These are phyloP conservation scores for Paramormyrops kingsleyae DNA, from an alignment of 2,113 vertebrate genomes.

Conservation along the genomic window DNA sequence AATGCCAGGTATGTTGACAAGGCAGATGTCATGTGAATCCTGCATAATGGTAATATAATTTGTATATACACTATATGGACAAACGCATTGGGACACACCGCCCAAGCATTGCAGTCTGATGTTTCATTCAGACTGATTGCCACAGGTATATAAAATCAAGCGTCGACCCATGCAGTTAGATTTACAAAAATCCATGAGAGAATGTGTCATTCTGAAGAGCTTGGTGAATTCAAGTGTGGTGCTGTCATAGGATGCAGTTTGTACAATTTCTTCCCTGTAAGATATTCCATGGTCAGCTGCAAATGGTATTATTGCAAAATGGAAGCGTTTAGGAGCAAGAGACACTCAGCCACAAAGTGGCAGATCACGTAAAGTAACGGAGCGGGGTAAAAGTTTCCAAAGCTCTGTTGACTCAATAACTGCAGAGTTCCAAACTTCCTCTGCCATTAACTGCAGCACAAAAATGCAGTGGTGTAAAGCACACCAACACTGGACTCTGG, in stretches of 20 bases:
- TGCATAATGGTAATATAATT: background rate
- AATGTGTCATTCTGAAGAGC: background rate
- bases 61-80: background rate
- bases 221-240: background rate
- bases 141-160: background rate
- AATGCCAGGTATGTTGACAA: background rate
- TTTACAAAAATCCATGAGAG: background rate
- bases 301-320: background rate
- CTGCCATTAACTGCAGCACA: background rate
- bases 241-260: background rate
- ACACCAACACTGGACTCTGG: background rate
- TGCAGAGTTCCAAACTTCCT: background rate
- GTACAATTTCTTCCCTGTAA: background rate
- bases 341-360: background rate
- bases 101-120: background rate
- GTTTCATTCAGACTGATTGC: background rate
- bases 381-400: background rate
- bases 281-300: background rate
- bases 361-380: background rate
- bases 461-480: background rate
- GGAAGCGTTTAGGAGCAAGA: background rate
- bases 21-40: background rate
- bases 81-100: background rate
- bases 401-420: background rate
- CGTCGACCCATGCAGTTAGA: background rate